A percentile compares a stretch with the other conserved stretches of the same genome.
Evolutionary conservation across 2,113 vertebrate species (phyloP).

Genomic region (Emydocephalus ijimae): DNA sequence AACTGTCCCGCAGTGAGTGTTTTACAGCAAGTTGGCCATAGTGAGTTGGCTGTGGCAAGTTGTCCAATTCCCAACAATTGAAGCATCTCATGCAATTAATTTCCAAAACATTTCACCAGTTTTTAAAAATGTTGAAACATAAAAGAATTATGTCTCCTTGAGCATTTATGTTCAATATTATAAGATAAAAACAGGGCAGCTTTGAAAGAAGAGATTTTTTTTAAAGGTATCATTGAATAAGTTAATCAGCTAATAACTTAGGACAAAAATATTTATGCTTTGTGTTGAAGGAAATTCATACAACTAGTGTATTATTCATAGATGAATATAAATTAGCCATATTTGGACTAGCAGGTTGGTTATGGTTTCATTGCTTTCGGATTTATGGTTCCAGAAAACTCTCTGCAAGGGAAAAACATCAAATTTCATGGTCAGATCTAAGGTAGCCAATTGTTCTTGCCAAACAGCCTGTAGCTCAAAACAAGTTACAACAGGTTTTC

Average conservation of each 20-base stretch:
- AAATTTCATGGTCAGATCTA: background rate
- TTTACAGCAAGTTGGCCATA: background rate
- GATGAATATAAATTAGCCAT: background rate
- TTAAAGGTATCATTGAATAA: background rate
- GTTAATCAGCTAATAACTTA: background rate
- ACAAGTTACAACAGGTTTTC: background rate
- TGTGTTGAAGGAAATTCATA: background rate
- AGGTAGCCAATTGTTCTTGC: background rate
- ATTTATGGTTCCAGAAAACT: background rate
- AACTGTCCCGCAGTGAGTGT: background rate
- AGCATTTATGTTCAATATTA: background rate
- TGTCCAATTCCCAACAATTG: no score
- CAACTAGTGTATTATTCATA: background rate
- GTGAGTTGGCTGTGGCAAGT: background rate
- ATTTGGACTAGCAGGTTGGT: background rate
- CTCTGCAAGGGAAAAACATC: background rate
- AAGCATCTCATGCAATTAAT: background rate
- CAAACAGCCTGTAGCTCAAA: background rate
- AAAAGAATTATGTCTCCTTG: no score
- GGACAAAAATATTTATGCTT: background rate
- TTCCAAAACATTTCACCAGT: background rate
- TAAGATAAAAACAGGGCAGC: background rate
- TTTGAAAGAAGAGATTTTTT: background rate
- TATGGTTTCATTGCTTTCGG: background rate
- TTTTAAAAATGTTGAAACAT: background rate